A percentile compares a stretch with the other conserved stretches of the same genome.
Evolutionary conservation across 1,140 invertebrate genomes (phyloP).

Genomic region (Magallana ariakensis): DNA sequence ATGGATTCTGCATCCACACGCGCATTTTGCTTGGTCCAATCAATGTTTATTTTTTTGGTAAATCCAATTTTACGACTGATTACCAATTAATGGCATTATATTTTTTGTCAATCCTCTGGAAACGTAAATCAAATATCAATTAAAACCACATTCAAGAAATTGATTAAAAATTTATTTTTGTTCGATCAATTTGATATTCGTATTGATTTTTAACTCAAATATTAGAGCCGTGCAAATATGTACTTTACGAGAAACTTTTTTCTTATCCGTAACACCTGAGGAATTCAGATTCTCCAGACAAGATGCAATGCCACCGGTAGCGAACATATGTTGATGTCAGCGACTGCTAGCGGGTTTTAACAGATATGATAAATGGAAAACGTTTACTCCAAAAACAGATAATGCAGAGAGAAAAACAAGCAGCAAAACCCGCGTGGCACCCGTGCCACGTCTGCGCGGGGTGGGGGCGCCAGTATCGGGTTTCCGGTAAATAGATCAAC

Average conservation of each 20-base stretch:
- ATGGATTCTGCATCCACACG: not conserved
- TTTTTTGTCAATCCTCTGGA: not conserved
- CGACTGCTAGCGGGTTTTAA: not conserved
- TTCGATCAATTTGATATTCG: not conserved
- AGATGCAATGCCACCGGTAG: not conserved
- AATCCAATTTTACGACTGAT: not conserved
- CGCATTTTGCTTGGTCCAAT: slow-evolving; percentile 2
- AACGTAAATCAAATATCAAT: not conserved
- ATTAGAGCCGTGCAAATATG: no score
- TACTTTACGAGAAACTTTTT: no score
- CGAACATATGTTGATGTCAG: slow-evolving; percentile 2
- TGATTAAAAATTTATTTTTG: not conserved
- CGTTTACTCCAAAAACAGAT: not conserved
- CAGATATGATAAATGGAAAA: slow-evolving; percentile 16
- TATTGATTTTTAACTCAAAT: no score
- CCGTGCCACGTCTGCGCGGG: not conserved
- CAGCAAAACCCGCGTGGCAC: not conserved
- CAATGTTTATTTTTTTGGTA: not conserved
- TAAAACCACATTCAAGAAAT: not conserved
- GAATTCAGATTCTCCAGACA: no score
- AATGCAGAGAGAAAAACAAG: not conserved
- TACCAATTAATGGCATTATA: slow-evolving; percentile 9
- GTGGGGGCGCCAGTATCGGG: not conserved
- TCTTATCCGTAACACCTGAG: no score
- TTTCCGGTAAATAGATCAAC: not conserved